Evolutionary conservation across 2,113 vertebrate genomes (phyloP).

Genomic region (Nannospalax galili): DNA sequence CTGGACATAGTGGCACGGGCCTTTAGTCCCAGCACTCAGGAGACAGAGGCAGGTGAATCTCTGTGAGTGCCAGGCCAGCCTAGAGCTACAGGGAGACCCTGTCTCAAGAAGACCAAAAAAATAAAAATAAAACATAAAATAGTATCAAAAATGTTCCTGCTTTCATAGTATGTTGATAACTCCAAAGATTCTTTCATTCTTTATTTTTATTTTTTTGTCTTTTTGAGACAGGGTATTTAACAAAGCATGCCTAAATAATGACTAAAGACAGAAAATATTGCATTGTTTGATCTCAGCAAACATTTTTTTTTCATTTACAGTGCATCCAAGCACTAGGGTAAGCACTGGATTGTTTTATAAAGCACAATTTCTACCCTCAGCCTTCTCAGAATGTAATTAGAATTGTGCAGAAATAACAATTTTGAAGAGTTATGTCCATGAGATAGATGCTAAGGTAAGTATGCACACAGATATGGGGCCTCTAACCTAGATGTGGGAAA

Average conservation of each 20-base stretch:
- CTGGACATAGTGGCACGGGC: too few relatives aligned
- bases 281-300: neutral
- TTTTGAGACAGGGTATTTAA: too few relatives aligned
- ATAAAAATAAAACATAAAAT: too few relatives aligned
- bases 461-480: neutral
- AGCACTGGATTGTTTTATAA: neutral
- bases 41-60: too few relatives aligned
- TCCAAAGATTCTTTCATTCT: neutral
- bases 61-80: too few relatives aligned
- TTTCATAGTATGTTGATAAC: conserved; percentile 41
- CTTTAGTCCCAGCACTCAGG: too few relatives aligned
- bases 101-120: too few relatives aligned
- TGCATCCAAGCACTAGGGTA: neutral
- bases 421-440: neutral
- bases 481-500: neutral
- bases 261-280: conserved; percentile 17
- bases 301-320: neutral
- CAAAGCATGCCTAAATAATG: neutral
- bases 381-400: neutral
- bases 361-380: neutral
- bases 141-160: too few relatives aligned
- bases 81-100: too few relatives aligned
- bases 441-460: neutral
- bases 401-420: neutral
- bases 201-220: too few relatives aligned